These are phyloP conservation scores for Saccostrea echinata DNA, from an alignment of 1,140 invertebrate genomes.

Conservation along the genomic window DNA sequence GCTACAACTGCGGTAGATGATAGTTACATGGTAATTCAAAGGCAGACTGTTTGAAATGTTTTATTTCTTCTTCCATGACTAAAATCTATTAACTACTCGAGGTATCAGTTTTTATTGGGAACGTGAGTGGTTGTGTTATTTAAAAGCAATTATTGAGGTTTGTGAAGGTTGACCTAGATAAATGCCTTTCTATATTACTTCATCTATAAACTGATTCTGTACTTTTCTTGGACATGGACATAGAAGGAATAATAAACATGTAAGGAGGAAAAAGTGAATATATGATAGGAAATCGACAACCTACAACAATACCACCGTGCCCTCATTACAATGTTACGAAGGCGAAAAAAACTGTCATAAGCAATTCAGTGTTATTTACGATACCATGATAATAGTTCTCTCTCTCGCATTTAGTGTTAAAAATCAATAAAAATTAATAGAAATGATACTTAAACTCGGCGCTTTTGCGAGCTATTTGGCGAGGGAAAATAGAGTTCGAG, in stretches of 20 bases:
- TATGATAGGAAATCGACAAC: not conserved
- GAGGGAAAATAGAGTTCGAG: slow-evolving; percentile 16
- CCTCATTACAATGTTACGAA: not conserved
- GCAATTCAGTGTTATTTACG: not conserved
- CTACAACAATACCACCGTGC: not conserved
- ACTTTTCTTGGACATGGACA: not conserved
- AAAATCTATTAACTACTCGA: not conserved
- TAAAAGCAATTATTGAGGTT: slow-evolving; percentile 10
- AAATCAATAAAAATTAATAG: slow-evolving; percentile 40
- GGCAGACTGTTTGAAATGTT: slow-evolving; percentile 22
- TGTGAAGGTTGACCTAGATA: slow-evolving; percentile 12
- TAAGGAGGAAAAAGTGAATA: not conserved
- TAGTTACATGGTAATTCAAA: slow-evolving; percentile 28
- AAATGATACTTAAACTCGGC: slow-evolving; percentile 7
- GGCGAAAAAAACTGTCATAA: not conserved
- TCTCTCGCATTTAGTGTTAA: not conserved
- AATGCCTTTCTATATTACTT: not conserved
- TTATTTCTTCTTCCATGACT: slow-evolving; percentile 23
- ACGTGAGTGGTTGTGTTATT: slow-evolving; percentile 5
- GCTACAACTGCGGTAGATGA: not conserved
- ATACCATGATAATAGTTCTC: not conserved
- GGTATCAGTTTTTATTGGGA: slow-evolving; percentile 14
- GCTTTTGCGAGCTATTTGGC: not conserved
- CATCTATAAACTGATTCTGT: slow-evolving; percentile 16
- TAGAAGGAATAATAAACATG: not conserved